A percentile compares a stretch with the other conserved stretches of the same genome.
These are phyloP conservation scores for Parazoanthus darwini DNA, from an alignment of 92 coral and sea anemone species.

Conservation along the genomic window DNA sequence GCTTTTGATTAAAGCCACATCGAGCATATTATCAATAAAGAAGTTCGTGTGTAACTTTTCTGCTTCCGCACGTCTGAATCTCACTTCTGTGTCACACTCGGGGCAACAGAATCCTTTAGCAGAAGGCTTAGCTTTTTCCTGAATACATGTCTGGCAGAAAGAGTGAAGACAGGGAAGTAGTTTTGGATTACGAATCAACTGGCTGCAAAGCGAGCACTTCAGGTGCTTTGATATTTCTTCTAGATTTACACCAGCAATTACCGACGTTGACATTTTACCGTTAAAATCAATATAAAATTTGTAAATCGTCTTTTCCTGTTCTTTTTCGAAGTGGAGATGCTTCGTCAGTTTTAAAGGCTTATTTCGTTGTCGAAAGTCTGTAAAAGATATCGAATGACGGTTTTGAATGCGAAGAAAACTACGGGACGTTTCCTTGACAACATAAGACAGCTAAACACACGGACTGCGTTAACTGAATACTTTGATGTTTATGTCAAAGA, in stretches of 20 bases:
- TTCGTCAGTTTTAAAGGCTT: neutral
- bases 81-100: slow-evolving; percentile 79
- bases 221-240: slow-evolving; percentile 79
- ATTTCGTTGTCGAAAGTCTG: neutral
- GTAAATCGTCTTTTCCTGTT: neutral
- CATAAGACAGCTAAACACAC: neutral
- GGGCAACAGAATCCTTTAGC: slow-evolving; percentile 70
- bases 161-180: slow-evolving; percentile 94
- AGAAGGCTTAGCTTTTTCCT: slow-evolving; percentile 56
- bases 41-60: slow-evolving; percentile 71
- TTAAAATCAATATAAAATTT: neutral
- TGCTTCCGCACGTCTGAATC: slow-evolving; percentile 57
- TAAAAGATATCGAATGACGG: neutral
- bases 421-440: slow-evolving; percentile 5
- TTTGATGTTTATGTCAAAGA: neutral
- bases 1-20: slow-evolving; percentile 78
- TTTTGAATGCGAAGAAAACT: neutral
- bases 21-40: slow-evolving; percentile 85
- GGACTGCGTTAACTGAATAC: slow-evolving; percentile 1
- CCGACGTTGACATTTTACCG: slow-evolving; percentile 64
- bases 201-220: slow-evolving; percentile 73
- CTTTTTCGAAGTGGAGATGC: neutral
- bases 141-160: slow-evolving; percentile 81
- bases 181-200: slow-evolving; percentile 82
- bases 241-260: slow-evolving; percentile 78